Conservation (phyloP, 2,113 vertebrate species). For the Melanostigma gelatinosum region DNA sequence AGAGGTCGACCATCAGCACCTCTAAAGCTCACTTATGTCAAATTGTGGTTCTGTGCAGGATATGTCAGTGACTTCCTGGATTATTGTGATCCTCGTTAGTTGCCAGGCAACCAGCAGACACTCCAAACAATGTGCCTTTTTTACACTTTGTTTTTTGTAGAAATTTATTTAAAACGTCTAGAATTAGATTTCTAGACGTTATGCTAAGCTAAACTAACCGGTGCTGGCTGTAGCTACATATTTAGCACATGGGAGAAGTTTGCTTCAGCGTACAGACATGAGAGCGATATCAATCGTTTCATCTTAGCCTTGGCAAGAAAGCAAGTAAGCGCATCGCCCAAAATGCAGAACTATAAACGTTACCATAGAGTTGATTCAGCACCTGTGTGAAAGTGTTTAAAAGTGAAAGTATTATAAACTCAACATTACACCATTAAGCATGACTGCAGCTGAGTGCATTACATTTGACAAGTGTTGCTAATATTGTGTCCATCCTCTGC, state of each 20-base stretch:
- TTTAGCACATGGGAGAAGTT: not conserved
- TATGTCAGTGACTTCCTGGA: not conserved
- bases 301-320: not conserved
- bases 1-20: not conserved
- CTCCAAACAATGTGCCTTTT: not conserved
- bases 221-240: not conserved
- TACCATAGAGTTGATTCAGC: conserved; percentile 12
- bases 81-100: not conserved
- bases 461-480: conserved; percentile 18
- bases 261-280: too few relatives aligned
- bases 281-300: not conserved
- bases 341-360: not conserved
- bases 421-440: not conserved
- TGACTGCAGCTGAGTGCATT: not conserved
- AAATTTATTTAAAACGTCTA: too few relatives aligned
- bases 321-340: not conserved
- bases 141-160: not conserved
- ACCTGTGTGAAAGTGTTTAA: not conserved
- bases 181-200: not conserved
- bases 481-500: conserved; percentile 21
- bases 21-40: not conserved
- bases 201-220: not conserved
- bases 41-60: not conserved
- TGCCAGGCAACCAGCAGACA: not conserved
- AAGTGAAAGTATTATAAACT: not conserved